A percentile compares a stretch with the other conserved stretches of the same genome.
Conservation (phyloP, 2,113 vertebrate genomes). For the Mormoops blainvillei region DNA sequence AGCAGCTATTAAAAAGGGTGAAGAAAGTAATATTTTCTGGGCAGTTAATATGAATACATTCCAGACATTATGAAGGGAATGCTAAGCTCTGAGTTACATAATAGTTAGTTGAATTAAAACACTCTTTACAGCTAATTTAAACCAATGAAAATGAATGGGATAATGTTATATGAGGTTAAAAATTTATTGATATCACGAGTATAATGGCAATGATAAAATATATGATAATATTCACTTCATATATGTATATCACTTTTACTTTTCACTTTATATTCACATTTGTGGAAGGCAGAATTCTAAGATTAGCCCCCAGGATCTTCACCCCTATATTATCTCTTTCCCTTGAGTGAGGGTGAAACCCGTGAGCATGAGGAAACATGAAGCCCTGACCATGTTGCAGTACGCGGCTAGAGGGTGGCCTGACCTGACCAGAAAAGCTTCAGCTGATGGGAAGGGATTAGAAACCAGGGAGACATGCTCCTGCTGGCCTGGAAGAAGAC, state of each 20-base stretch:
- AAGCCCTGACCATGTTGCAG: neutral
- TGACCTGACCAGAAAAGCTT: neutral
- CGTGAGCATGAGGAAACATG: neutral
- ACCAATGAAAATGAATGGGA: neutral
- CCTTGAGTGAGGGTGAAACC: neutral
- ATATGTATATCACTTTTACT: neutral
- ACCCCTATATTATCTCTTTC: neutral
- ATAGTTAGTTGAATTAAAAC: neutral
- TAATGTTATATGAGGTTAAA: neutral
- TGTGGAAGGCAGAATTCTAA: neutral
- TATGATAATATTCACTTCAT: neutral
- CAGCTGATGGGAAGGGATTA: neutral
- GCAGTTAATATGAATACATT: neutral
- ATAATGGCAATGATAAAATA: neutral
- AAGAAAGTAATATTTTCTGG: neutral
- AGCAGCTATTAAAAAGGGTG: neutral
- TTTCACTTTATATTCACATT: neutral
- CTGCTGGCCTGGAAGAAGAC: neutral
- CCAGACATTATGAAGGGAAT: neutral
- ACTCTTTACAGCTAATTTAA: neutral
- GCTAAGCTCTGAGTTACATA: neutral
- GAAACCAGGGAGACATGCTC: neutral
- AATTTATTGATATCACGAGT: neutral
- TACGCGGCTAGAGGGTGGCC: neutral
- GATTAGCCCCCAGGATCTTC: neutral